These are phyloP conservation scores for Gopherus flavomarginatus DNA, from an alignment of 2,113 vertebrate species.

Conservation along the genomic window DNA sequence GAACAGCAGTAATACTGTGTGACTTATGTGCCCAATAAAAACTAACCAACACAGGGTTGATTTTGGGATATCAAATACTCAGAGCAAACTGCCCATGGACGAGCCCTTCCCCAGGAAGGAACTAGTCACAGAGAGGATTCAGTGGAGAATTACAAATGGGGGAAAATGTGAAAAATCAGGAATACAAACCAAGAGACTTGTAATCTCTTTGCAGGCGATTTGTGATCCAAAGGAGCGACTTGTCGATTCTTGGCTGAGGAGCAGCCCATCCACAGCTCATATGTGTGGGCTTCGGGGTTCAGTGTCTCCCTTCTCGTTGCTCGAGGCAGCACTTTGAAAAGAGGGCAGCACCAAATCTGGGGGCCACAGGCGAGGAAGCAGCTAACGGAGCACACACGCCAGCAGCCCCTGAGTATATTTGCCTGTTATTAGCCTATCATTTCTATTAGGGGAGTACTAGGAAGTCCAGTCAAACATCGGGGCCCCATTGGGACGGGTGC, in stretches of 20 bases:
- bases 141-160: background rate
- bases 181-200: background rate
- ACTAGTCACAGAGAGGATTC: background rate
- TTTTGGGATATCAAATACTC: background rate
- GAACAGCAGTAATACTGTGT: background rate
- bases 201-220: background rate
- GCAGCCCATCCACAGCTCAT: background rate
- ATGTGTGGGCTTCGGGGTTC: fast-evolving
- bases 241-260: background rate
- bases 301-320: background rate
- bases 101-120: background rate
- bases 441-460: background rate
- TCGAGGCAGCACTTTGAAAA: background rate
- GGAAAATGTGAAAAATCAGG: background rate
- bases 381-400: background rate
- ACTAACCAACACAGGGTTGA: background rate
- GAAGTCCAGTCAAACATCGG: background rate
- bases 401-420: background rate
- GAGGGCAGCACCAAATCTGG: background rate
- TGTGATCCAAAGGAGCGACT: background rate
- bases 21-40: background rate
- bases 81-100: background rate
- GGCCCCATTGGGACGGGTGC: background rate
- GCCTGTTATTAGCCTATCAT: background rate
- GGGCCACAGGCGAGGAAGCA: background rate